Evolutionary conservation across 2,113 vertebrate species (phyloP).

Genomic region (Rhea americana): DNA sequence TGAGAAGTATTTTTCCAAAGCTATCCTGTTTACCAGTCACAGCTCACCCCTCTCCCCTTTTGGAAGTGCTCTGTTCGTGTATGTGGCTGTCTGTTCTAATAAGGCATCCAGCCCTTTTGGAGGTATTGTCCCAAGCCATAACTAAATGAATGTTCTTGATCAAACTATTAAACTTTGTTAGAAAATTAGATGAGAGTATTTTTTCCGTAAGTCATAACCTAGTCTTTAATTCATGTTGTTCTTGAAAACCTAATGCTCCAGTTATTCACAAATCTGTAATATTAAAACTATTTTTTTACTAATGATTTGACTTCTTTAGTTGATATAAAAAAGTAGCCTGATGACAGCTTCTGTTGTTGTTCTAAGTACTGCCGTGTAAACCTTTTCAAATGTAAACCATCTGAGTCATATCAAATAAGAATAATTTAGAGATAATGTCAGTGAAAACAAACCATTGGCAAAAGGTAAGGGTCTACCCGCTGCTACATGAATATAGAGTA

Average conservation of each 20-base stretch:
- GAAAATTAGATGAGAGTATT: neutral
- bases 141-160: neutral
- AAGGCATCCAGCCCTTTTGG: neutral
- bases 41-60: neutral
- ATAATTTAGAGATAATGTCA: constrained; percentile 3
- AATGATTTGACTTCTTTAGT: neutral
- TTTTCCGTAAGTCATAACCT: neutral
- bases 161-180: neutral
- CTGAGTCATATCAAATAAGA: constrained; percentile 4
- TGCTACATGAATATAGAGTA: neutral
- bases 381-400: neutral
- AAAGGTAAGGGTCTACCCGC: neutral
- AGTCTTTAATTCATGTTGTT: neutral
- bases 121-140: neutral
- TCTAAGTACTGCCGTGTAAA: neutral
- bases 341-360: constrained; percentile 4
- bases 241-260: neutral
- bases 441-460: neutral
- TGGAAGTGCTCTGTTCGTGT: neutral
- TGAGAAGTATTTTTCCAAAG: neutral
- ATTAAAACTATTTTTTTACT: neutral
- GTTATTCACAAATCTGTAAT: neutral
- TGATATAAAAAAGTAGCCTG: neutral
- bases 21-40: neutral
- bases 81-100: neutral